Base-by-base conservation (phyloP, 2,797 vertebrate species). In the Macroramphosus scolopax region DNA sequence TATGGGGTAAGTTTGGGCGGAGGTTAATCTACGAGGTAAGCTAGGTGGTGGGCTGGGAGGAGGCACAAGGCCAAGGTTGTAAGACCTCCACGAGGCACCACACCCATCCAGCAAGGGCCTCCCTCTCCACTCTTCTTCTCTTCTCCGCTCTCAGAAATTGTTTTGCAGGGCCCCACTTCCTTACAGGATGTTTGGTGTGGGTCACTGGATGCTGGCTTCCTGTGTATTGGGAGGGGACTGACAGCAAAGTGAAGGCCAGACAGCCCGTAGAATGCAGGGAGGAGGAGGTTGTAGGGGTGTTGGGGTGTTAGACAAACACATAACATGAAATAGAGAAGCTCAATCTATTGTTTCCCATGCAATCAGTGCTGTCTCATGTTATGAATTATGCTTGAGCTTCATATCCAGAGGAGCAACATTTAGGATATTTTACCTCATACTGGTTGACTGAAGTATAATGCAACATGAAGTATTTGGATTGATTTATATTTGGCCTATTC, bases 171-270 rank as follows among this genome's bases (percentile, higher is more conserved):
- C 81, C 75, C 73, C 56, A 82, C 87, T 90, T 88, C 90, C 92
- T 88, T 77, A 68, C 89, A 90, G 90, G 90, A 91, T 92, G 89
- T 89, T 91, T 88, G 78, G 82, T 87, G 84, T 85, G 77, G 87
- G 88, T 89, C 81, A 81, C 84, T 89, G 83, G 86, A 84, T 77
- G 80, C 87, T 49, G 88, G 84, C 88, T 93, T 93, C 92, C 92
- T 91, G 87, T 90, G 80, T 84, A 87, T 50, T 73, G 79, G 80
- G 78, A 82, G 87, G 79, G 80, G 88, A 81, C 87, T 88, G 92
- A 91, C 87, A 89, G 87, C 81, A 80, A 88, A 85, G 85, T 81
- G 83, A 90, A 87, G 83, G 85, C 81, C 81, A 87, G 86, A 85
- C 83, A 82, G 78, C 75, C 82, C 61, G 72, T 74, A 86, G 81